phyloP scores from a whole-genome alignment of 2,888 invertebrate species.

The Mellilla xanthometata region DNA sequence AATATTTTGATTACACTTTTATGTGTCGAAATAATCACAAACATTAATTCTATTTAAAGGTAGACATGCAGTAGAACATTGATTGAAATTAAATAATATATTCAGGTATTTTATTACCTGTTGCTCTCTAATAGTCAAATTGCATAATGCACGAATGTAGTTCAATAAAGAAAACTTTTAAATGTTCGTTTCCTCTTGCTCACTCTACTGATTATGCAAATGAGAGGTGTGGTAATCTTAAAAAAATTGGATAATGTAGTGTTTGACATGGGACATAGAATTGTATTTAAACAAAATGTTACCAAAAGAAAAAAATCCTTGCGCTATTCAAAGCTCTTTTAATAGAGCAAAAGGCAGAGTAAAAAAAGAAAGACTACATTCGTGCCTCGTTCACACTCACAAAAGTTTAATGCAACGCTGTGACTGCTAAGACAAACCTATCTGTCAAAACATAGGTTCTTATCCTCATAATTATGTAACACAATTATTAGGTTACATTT shows the following conservation, averaged over 20 bases:
- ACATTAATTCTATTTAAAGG: conserved; percentile 17
- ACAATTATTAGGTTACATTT: conserved; percentile 8
- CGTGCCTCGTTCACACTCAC: conserved; percentile 7
- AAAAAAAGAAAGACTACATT: too few species aligned
- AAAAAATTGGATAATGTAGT: too few species aligned
- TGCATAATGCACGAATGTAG: conserved; percentile 10
- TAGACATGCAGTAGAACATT: conserved; percentile 20
- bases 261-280: too few species aligned
- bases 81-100: conserved; percentile 18
- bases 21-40: conserved; percentile 27
- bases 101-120: not conserved
- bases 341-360: too few species aligned
- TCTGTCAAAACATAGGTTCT: conserved; percentile 4
- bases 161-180: too few species aligned
- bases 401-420: conserved; percentile 2
- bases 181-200: too few species aligned
- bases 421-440: conserved; percentile 11
- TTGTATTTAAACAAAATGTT: too few species aligned
- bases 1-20: conserved; percentile 29
- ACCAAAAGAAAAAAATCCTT: too few species aligned
- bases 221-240: too few species aligned
- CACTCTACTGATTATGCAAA: too few species aligned
- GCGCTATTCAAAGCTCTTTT: too few species aligned
- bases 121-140: conserved; percentile 9
- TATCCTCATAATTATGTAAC: not conserved